Evolutionary conservation across 2,888 invertebrate genomes (phyloP).

Genomic region (Drosophila hamatofila): DNA sequence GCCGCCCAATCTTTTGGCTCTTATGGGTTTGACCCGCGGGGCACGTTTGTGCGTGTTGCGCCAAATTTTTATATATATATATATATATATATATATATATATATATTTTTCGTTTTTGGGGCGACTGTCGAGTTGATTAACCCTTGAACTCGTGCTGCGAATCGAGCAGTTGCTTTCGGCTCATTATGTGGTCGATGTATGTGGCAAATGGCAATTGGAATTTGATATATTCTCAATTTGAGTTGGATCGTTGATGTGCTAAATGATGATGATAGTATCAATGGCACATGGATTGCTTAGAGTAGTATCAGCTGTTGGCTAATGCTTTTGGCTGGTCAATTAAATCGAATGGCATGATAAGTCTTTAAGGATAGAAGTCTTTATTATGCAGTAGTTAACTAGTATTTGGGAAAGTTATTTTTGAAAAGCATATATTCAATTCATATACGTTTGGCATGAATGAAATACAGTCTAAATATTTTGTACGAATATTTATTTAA

Average conservation of each 20-base stretch:
- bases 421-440: neutral
- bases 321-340: neutral
- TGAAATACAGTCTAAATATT: too few relatives aligned
- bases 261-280: constrained; percentile 4
- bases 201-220: constrained; percentile 6
- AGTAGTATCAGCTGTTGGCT: neutral
- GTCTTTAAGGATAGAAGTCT: neutral
- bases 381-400: neutral
- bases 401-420: neutral
- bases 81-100: too few relatives aligned
- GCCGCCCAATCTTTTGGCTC: constrained; percentile 23
- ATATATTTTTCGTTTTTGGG: constrained; percentile 1
- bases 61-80: too few relatives aligned
- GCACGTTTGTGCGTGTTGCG: constrained; percentile 33
- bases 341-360: neutral
- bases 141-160: constrained; percentile 40
- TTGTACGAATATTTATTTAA: too few relatives aligned
- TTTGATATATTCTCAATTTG: constrained; percentile 3
- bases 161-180: constrained; percentile 5
- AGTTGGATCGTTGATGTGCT: constrained; percentile 3
- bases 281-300: neutral
- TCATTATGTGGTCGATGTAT: constrained; percentile 17
- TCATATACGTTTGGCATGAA: too few relatives aligned
- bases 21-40: neutral
- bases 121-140: constrained; percentile 46